Evolutionary conservation across 2,113 vertebrate genomes (phyloP), one percentile per base, ranked within the genome.

Genomic region (Procapra przewalskii): DNA sequence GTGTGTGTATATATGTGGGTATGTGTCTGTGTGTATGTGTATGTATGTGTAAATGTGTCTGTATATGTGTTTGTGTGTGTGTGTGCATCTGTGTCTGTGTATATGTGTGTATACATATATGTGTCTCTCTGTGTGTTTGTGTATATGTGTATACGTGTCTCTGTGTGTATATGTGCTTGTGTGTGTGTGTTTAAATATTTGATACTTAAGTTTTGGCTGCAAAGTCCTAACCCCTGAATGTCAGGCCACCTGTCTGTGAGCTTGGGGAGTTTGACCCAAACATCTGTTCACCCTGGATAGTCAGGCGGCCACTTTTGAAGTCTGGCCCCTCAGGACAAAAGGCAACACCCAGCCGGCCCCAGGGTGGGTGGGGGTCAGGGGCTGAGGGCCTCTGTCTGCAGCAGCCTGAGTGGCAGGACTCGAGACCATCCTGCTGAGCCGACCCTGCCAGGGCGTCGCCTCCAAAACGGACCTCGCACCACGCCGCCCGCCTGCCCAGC

Each of bases 381-480:
- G 57, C 1, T 1, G 1, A 19, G 27, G 71, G 33, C 88, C 48
- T 86, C 45, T 52, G 57, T 57, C 50, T 15, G 25, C 31, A 36
- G 52, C n/a, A 2, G 40, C n/a, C 45, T n/a, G 23, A 12, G 45
- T 15, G 6, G 2, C 11, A 7, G 54, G 33, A 27, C 54, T n/a
- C 5, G 1, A 2, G 6, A 67, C 7, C 4, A 11, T 21, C 10
- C 5, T 54, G 55, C 67, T 15, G 7, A n/a, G 15, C 31, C 7
- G 3, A 3, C 67, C 33, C 23, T 8, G 17, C 19, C 2, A 27
- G 60, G 55, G 10, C 14, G 7, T n/a, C 0, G 0, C 43, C 15
- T 82, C 48, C 11, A 0, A 4, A 54, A 13, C 0, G 0, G 50
- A 4, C 19, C 50, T 7, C 2, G 10, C 33, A 3, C 17, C 33